Evolutionary conservation across 37 sponge, comb jelly and placozoan species (phyloP).

Genomic region (Lycopodina hypogea): DNA sequence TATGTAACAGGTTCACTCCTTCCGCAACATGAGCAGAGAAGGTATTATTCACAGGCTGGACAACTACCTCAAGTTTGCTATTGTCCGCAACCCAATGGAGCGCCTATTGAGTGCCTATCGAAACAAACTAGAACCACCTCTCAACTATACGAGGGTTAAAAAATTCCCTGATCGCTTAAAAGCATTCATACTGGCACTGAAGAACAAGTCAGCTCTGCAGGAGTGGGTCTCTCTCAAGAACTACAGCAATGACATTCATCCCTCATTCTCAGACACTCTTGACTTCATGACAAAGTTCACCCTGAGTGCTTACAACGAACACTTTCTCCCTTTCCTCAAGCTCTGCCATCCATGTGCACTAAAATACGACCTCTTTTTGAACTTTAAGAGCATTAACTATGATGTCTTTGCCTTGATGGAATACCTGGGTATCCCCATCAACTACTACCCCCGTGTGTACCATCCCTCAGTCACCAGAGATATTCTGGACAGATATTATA

Average conservation of each 20-base stretch:
- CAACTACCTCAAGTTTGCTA: constrained; percentile 59
- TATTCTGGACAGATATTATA: not conserved
- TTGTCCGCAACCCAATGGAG: constrained; percentile 65
- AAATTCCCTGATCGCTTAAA: constrained; percentile 29
- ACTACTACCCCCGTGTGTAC: constrained; percentile 22
- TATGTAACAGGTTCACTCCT: constrained; percentile 24
- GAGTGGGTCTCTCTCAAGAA: constrained; percentile 6
- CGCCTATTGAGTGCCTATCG: constrained; percentile 52
- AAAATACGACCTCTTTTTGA: constrained; percentile 41
- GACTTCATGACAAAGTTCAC: constrained; percentile 16
- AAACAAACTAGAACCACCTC: constrained; percentile 42
- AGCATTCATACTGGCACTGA: constrained; percentile 5
- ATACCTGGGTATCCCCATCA: constrained; percentile 22
- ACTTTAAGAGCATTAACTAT: constrained; percentile 42
- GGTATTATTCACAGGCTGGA: constrained; percentile 37
- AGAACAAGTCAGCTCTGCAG: not conserved
- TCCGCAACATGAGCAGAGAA: constrained; percentile 28
- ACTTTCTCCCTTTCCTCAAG: constrained; percentile 38
- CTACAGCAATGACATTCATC: constrained; percentile 18
- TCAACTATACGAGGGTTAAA: not conserved
- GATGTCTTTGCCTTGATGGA: constrained; percentile 47
- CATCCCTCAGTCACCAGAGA: not conserved
- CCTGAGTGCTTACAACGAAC: constrained; percentile 39
- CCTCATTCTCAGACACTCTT: constrained; percentile 27
- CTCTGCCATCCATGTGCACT: constrained; percentile 60